Evolutionary conservation across 2,797 vertebrate species (phyloP).

Genomic region (Synaphobranchus kaupii): DNA sequence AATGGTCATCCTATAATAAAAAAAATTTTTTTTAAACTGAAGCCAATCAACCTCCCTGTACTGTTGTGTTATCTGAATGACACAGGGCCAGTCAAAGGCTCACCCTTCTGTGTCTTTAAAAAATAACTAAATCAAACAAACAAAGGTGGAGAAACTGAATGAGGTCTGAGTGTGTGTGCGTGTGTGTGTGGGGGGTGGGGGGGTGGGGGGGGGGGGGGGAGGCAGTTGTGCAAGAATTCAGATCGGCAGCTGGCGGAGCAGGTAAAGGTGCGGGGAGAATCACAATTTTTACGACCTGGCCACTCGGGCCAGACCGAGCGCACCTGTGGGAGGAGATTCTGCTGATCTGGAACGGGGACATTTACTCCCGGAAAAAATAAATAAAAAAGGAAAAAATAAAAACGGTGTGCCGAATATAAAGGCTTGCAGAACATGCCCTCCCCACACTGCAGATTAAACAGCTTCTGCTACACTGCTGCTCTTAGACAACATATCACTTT

Average conservation of each 20-base stretch:
- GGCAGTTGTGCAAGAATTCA: slow-evolving; percentile 17
- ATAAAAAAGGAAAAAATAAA: background rate
- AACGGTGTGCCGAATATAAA: background rate
- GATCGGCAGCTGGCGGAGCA: background rate
- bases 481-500: slow-evolving; percentile 24
- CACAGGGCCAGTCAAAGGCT: background rate
- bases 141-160: slow-evolving; percentile 21
- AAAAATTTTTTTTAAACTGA: background rate
- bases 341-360: background rate
- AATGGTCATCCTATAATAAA: background rate
- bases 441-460: background rate
- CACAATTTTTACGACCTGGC: background rate
- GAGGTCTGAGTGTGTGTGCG: background rate
- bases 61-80: background rate
- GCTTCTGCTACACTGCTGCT: background rate
- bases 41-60: background rate
- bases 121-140: background rate
- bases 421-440: background rate
- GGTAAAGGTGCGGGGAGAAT: background rate
- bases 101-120: background rate
- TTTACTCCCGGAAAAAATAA: background rate
- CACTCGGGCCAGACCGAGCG: background rate
- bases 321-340: no score
- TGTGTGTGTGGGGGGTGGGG: no score
- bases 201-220: background rate